phyloP scores from a whole-genome alignment of 2,888 invertebrate genomes.

The Phaedon cochleariae region DNA sequence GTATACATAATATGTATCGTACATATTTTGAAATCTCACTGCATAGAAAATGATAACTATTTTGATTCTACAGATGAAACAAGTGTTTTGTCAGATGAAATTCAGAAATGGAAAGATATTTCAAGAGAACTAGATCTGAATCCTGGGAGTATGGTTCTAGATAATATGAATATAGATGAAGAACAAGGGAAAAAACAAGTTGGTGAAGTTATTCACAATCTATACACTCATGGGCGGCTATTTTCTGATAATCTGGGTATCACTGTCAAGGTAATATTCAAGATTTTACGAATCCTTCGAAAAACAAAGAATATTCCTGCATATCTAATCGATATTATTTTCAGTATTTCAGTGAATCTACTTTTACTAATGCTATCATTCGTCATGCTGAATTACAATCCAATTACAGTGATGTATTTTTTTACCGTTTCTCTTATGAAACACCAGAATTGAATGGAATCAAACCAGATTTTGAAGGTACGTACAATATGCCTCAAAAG shows the following conservation, averaged over 20 bases:
- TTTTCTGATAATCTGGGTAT: not conserved
- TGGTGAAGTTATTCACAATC: not conserved
- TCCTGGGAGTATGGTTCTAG: not conserved
- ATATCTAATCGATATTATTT: conserved; percentile 23
- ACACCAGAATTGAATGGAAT: conserved; percentile 28
- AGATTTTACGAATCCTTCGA: no score
- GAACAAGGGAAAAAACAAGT: not conserved
- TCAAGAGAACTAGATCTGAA: not conserved
- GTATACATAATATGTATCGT: no score
- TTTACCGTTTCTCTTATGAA: conserved; percentile 43
- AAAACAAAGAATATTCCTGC: not conserved
- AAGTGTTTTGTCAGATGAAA: not conserved
- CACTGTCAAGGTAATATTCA: not conserved
- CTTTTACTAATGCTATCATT: conserved; percentile 36
- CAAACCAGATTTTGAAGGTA: conserved; percentile 19
- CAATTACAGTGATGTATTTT: conserved; percentile 39
- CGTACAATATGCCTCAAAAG: no score
- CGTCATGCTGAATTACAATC: conserved; percentile 40
- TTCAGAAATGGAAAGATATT: not conserved
- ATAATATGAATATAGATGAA: not conserved
- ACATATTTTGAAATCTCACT: no score
- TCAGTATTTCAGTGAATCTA: conserved; percentile 40
- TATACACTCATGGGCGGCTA: not conserved
- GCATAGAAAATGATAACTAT: no score
- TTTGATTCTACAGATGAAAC: no score